Evolutionary conservation across 2,113 vertebrate species (phyloP), one percentile per base, ranked within the genome.

Genomic region (Larimichthys crocea): DNA sequence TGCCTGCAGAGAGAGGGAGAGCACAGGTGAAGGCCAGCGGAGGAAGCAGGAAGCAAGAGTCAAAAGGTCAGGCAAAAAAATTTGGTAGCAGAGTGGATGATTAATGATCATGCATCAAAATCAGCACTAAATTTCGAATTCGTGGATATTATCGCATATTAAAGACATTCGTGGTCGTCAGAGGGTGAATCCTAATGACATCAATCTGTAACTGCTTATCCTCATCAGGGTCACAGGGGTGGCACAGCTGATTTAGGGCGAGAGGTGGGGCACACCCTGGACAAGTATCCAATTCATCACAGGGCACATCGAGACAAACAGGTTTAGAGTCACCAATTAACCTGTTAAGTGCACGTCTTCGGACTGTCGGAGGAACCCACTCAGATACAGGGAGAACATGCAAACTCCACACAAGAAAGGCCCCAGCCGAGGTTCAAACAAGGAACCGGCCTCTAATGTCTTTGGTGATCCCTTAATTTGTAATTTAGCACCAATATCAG

Each of bases 1-100:
- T 97, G 96, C 98, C 98, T 99, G 95, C 95, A 97, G 92, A 96
- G 95, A 96, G 94, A 97, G 85, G 90, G 91, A 94, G 90, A 94
- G 90, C 87, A 94, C 87, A 94, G 91, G 90, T 94, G 91, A 96
- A 93, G 91, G 88, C 77, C 42, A 74, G 92, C 88, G 90, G 79
- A 86, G 79, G 78, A 78, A 90, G 91, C 66, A 78, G 86, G 44
- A 89, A 90, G 91, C 90, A 57, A 69, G 83, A 85, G 78, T 79
- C 76, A 83, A 90, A 89, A 86, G 86, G 44, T 84, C 66, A 90
- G 55, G 79, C 65, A 79, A 86, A 31, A 86, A 31, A 80, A 89
- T 74, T 20, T 82, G 65, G 70, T n/a, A 73, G 83, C 57, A 46
- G 68, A 35, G 70, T 49, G 71, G 48, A 49, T 49, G 74, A 83